These are phyloP conservation scores for Deroplatys truncata DNA, from an alignment of 2,888 invertebrate genomes.

Conservation along the genomic window DNA sequence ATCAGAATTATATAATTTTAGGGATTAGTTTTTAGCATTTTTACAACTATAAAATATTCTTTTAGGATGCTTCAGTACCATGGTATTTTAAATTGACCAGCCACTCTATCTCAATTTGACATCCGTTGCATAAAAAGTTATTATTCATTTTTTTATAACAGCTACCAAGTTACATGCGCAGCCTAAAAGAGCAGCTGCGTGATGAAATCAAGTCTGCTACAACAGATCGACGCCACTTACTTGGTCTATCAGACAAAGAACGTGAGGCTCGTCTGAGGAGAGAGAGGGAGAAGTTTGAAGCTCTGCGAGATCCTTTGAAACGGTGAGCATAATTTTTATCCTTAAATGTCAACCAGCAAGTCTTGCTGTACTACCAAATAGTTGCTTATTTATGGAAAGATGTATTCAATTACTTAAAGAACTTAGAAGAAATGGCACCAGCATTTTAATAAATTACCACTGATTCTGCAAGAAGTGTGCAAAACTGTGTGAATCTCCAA, in stretches of 20 bases:
- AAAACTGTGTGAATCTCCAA: too few species aligned
- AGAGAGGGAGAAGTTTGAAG: slow-evolving; percentile 36
- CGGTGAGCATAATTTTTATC: slow-evolving; percentile 31
- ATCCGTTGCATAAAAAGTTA: neutral
- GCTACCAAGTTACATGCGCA: slow-evolving; percentile 38
- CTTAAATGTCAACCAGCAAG: neutral
- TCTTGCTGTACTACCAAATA: too few species aligned
- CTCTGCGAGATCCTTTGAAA: slow-evolving; percentile 33
- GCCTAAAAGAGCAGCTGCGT: slow-evolving; percentile 38
- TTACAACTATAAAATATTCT: too few species aligned
- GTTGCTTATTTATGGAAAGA: too few species aligned
- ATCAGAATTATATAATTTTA: too few species aligned
- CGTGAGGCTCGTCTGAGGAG: slow-evolving; percentile 37
- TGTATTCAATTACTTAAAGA: too few species aligned
- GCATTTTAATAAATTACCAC: too few species aligned
- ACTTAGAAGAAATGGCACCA: too few species aligned
- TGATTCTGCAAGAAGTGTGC: too few species aligned
- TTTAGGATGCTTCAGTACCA: too few species aligned
- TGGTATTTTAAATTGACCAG: too few species aligned
- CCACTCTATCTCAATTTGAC: neutral
- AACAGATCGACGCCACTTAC: slow-evolving; percentile 37
- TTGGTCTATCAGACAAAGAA: slow-evolving; percentile 39
- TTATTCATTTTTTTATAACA: slow-evolving; percentile 20
- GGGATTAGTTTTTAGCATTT: too few species aligned
- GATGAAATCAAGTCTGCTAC: slow-evolving; percentile 35